Percentiles rank a stretch among this genome's conserved stretches.
phyloP scores from a whole-genome alignment of 1,140 invertebrate genomes.

The Solenopsis invicta region DNA sequence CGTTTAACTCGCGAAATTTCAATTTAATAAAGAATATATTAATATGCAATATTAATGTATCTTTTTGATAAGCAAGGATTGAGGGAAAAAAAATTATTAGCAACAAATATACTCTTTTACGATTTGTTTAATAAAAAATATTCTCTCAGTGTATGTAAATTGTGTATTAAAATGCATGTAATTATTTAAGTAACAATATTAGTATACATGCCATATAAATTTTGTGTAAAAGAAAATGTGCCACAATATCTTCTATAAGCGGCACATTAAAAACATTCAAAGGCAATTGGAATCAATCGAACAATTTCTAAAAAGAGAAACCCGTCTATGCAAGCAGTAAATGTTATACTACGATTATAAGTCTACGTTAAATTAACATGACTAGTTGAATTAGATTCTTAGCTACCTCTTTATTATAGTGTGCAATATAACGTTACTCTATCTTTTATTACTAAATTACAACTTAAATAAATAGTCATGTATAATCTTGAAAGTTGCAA shows the following conservation, averaged over 20 bases:
- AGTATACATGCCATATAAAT: constrained; percentile 26
- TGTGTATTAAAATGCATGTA: constrained; percentile 7
- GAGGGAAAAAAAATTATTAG: background rate
- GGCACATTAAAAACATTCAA: constrained; percentile 24
- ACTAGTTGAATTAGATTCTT: constrained; percentile 5
- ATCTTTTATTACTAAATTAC: constrained; percentile 21
- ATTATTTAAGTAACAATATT: background rate
- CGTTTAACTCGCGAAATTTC: background rate
- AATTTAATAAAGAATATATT: background rate
- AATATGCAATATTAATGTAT: background rate
- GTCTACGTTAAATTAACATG: background rate
- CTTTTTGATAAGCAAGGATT: background rate
- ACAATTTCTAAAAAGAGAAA: constrained; percentile 14
- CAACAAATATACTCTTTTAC: background rate
- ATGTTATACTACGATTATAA: constrained; percentile 24
- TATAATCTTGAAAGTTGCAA: background rate
- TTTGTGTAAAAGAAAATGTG: background rate
- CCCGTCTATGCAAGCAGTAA: constrained; percentile 28
- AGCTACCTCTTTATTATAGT: background rate
- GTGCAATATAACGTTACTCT: background rate
- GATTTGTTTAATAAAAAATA: background rate
- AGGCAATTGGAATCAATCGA: constrained; percentile 29
- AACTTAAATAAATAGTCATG: constrained; percentile 5
- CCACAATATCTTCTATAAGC: constrained; percentile 30
- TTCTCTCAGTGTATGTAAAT: constrained; percentile 47